Percentiles rank a stretch among this genome's conserved stretches.
Conservation (phyloP, 2,113 vertebrate species). For the Chlamydotis undulata region DNA sequence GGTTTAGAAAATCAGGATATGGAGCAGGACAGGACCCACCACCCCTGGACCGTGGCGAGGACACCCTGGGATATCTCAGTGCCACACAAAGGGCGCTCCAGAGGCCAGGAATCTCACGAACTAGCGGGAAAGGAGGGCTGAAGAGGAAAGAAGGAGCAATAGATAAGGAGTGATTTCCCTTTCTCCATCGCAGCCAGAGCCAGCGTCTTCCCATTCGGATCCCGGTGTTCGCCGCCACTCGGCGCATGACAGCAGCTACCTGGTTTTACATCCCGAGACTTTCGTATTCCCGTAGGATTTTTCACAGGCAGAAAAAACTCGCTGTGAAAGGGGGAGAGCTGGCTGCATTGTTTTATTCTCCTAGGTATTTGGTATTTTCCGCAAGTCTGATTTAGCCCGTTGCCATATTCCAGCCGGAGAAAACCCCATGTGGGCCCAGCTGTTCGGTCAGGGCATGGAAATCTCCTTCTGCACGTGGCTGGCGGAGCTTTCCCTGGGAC, state of each 20-base stretch:
- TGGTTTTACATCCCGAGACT: background rate
- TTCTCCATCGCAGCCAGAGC: background rate
- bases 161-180: background rate
- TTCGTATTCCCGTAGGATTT: background rate
- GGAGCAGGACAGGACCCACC: background rate
- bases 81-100: background rate
- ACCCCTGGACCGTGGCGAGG: background rate
- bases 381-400: background rate
- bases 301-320: background rate
- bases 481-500: background rate
- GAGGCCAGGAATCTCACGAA: slow-evolving; percentile 13
- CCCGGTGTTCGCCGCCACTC: background rate
- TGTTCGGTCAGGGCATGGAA: slow-evolving; percentile 27
- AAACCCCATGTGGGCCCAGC: slow-evolving; percentile 20
- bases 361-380: slow-evolving; percentile 29
- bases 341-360: slow-evolving; percentile 2
- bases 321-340: background rate
- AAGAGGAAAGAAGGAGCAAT: background rate
- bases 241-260: background rate
- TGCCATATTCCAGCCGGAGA: background rate
- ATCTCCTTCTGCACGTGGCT: background rate
- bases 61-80: background rate
- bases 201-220: background rate
- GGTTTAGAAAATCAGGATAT: background rate
- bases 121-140: background rate